Base-by-base conservation (phyloP, 2,797 vertebrate species). In the Todus mexicanus region DNA sequence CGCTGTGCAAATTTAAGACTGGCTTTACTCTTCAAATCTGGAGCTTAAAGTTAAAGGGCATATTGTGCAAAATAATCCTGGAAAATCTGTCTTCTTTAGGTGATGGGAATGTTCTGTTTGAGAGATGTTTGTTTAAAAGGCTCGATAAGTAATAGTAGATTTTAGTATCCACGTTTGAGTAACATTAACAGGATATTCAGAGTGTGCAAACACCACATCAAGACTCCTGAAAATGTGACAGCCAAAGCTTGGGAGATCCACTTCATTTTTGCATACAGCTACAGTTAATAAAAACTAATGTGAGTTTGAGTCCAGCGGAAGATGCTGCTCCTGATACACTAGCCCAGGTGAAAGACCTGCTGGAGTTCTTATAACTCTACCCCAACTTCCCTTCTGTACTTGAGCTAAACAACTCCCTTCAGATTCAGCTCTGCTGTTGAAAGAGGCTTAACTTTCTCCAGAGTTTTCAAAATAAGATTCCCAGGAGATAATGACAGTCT, bases 1-100 rank as follows among this genome's bases (percentile, higher is more conserved):
- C 8, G 64, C 86, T 84, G 79, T 71, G 82, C n/a, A 50, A 92
- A 84, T 92, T 90, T 90, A 95, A 95, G 89, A 71, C 22, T 7
- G 1, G 87, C 85, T 95, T 96, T 93, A 68, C 71, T 88, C 87
- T 50, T 48, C n/a, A 78, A 84, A 81, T 40, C n/a, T 70, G 72
- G 54, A 86, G 84, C 84, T 89, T 87, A 85, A 45, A 45, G 40
- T 59, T 88, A 53, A 92, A 77, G 66, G 71, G 29, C 73, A 81
- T 70, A 60, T 14, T 85, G 79, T 66, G 26, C 76, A 64, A 87
- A 86, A 57, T 84, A 91, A 96, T 84, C 87, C 82, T 35, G 61
- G 70, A 79, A 94, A 93, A 96, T 70, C 86, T 35, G 4, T 43
- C 29, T 50, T 86, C 73, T 82, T 81, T 86, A 64, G 50, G 71